phyloP scores from a whole-genome alignment of 2,888 invertebrate genomes.

The Hemistola chrysoprasaria region DNA sequence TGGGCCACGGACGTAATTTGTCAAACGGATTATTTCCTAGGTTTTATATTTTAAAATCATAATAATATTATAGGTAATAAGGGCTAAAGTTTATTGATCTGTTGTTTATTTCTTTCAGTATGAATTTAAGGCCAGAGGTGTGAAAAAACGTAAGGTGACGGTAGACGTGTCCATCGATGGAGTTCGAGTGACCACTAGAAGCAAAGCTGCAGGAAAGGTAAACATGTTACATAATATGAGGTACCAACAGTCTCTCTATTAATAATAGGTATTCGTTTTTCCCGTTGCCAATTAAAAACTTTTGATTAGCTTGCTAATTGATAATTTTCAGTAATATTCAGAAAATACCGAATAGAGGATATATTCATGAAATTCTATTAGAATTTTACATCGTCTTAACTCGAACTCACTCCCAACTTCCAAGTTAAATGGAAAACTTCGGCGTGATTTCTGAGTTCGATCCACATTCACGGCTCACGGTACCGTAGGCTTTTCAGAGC shows the following conservation, averaged over 20 bases:
- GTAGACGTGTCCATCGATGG: conserved; percentile 98
- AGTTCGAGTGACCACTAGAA: conserved; percentile 92
- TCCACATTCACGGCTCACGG: conserved; percentile 30
- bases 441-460: conserved; percentile 31
- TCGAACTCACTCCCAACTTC: conserved; percentile 41
- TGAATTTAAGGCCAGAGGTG: conserved; percentile 98
- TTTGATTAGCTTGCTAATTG: too few species aligned
- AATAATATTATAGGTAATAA: too few species aligned
- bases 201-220: conserved; percentile 52
- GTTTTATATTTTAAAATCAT: too few species aligned
- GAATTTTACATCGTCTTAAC: conserved; percentile 37
- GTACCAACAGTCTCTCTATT: too few species aligned
- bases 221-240: too few species aligned
- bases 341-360: neutral
- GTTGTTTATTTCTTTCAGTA: conserved; percentile 88
- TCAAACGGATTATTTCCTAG: too few species aligned
- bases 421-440: conserved; percentile 52
- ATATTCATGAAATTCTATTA: conserved; percentile 27
- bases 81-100: too few species aligned
- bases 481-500: conserved; percentile 7
- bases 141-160: conserved; percentile 98
- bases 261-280: too few species aligned
- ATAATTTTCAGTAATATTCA: neutral
- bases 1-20: too few species aligned
- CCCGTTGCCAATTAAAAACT: too few species aligned